phyloP scores from a whole-genome alignment of 2,888 invertebrate species.

The Phragmatobia fuliginosa region DNA sequence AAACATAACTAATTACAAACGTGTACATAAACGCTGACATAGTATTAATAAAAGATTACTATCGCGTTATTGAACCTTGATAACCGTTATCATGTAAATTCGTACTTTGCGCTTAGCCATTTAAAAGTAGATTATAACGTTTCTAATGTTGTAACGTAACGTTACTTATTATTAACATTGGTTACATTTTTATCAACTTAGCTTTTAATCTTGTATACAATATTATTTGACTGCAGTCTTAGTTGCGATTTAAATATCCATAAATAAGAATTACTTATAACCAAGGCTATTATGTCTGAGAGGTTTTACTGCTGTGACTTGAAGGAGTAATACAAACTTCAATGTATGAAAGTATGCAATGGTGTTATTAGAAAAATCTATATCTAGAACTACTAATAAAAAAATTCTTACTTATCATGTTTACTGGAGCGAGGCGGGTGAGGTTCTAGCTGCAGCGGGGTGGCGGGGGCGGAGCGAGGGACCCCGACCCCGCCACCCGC shows the following conservation, averaged over 20 bases:
- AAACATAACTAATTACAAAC: constrained; percentile 65
- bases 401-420: constrained; percentile 80
- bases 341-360: too few species aligned
- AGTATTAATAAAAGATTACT: constrained; percentile 23
- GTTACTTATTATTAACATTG: neutral
- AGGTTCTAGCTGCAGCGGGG: constrained; percentile 87
- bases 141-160: neutral
- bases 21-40: constrained; percentile 16
- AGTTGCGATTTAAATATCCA: neutral
- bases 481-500: constrained; percentile 88
- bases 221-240: neutral
- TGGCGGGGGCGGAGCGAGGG: constrained; percentile 90
- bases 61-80: constrained; percentile 59
- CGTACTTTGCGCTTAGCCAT: constrained; percentile 6
- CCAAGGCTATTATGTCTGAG: neutral
- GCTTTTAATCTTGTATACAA: neutral
- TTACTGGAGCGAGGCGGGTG: constrained; percentile 79
- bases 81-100: constrained; percentile 53
- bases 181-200: neutral
- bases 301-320: neutral
- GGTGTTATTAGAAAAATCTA: too few species aligned
- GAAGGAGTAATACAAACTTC: too few species aligned
- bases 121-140: neutral
- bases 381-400: neutral
- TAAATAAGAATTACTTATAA: neutral